Percentiles rank a stretch among this genome's conserved stretches.
These are phyloP conservation scores for Tetheella fluctuosa DNA, from an alignment of 2,888 invertebrate genomes.

Conservation along the genomic window DNA sequence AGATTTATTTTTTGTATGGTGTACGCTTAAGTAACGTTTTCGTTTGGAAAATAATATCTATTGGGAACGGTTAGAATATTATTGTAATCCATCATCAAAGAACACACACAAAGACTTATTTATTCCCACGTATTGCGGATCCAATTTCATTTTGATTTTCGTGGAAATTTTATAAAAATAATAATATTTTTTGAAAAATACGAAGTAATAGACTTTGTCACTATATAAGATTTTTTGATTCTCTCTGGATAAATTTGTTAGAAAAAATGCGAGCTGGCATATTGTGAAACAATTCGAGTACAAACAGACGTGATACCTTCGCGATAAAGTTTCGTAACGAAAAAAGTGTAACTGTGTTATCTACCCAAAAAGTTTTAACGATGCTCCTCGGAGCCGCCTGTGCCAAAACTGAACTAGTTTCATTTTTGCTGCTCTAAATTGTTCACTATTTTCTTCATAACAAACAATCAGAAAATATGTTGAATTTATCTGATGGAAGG, in stretches of 20 bases:
- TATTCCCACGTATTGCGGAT: neutral
- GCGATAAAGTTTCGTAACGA: slow-evolving; percentile 41
- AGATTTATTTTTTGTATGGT: slow-evolving; percentile 29
- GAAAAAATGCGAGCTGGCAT: slow-evolving; percentile 15
- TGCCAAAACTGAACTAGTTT: slow-evolving; percentile 34
- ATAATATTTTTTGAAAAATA: too few species aligned
- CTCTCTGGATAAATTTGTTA: neutral
- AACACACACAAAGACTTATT: neutral
- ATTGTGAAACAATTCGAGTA: slow-evolving; percentile 41
- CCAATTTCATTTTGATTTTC: neutral
- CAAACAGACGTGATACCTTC: slow-evolving; percentile 41
- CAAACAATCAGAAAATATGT: slow-evolving; percentile 4
- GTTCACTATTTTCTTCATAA: slow-evolving; percentile 5
- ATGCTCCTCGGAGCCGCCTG: slow-evolving; percentile 42
- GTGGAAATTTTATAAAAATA: neutral
- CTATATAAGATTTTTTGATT: too few species aligned
- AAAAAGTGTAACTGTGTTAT: slow-evolving; percentile 59
- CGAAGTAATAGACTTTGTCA: too few species aligned
- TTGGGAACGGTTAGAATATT: neutral
- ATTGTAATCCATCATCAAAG: neutral
- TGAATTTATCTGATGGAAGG: neutral
- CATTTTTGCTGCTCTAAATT: slow-evolving; percentile 13
- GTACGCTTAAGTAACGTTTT: neutral
- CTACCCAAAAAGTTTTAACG: slow-evolving; percentile 68
- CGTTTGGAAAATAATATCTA: neutral